Evolutionary conservation across 2,113 vertebrate species (phyloP).

Genomic region (Psephotus haematonotus): DNA sequence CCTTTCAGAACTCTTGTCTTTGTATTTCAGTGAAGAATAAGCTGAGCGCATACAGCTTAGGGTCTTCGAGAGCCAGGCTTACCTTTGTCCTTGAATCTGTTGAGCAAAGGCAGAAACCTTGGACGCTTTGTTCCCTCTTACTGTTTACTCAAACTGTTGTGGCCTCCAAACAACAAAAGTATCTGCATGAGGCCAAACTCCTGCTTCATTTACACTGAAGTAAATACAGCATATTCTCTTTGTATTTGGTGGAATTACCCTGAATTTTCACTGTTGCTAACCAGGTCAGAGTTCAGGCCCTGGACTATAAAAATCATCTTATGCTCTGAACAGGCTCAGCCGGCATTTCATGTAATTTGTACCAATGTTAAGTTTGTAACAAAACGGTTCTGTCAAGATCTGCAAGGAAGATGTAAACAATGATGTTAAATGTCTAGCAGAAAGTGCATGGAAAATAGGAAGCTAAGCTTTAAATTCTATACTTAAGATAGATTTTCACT

Average conservation of each 20-base stretch:
- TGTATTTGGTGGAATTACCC: not conserved
- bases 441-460: not conserved
- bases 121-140: not conserved
- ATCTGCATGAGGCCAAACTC: not conserved
- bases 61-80: not conserved
- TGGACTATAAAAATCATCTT: not conserved
- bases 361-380: not conserved
- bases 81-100: slow-evolving; percentile 28
- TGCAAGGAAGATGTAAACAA: not conserved
- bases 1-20: not conserved
- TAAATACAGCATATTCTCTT: not conserved
- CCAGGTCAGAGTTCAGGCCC: rapidly evolving
- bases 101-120: not conserved
- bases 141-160: not conserved
- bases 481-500: not conserved
- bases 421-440: not conserved
- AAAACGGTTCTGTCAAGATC: not conserved
- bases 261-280: not conserved
- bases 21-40: not conserved
- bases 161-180: not conserved
- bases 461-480: not conserved
- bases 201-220: not conserved
- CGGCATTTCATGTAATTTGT: not conserved
- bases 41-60: not conserved
- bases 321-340: not conserved